These are phyloP conservation scores for Aldrovandia affinis DNA, from an alignment of 2,797 vertebrate genomes.

Conservation along the genomic window DNA sequence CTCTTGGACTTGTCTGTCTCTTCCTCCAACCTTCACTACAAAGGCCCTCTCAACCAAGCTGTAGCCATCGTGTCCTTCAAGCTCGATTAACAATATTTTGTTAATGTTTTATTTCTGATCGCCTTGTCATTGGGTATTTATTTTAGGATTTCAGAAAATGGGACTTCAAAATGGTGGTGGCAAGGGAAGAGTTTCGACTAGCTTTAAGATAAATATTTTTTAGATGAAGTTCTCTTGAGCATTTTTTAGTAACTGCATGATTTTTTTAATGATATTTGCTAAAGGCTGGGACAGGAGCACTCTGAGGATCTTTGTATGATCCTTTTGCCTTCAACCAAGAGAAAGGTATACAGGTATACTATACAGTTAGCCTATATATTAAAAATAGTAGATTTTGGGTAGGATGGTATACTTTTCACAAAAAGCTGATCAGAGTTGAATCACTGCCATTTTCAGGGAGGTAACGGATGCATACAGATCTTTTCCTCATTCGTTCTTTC, in stretches of 20 bases:
- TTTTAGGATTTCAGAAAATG: constrained; percentile 49
- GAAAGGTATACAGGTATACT: constrained; percentile 42
- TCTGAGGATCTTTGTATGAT: constrained; percentile 61
- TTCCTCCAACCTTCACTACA: constrained; percentile 12
- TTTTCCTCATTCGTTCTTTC: constrained; percentile 72
- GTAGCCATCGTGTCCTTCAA: constrained; percentile 75
- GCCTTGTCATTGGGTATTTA: constrained; percentile 56
- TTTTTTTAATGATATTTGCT: constrained; percentile 70
- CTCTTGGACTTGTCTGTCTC: constrained; percentile 35
- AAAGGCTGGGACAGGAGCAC: constrained; percentile 58
- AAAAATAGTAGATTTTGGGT: constrained; percentile 23
- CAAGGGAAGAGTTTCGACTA: constrained; percentile 48
- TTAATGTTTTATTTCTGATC: constrained; percentile 62
- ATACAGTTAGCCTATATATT: constrained; percentile 43
- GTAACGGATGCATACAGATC: constrained; percentile 53
- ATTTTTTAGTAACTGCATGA: constrained; percentile 74
- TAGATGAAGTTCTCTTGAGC: constrained; percentile 53
- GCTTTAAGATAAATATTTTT: constrained; percentile 73
- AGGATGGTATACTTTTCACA: constrained; percentile 49
- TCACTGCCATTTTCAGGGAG: constrained; percentile 82
- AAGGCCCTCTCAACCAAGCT: constrained; percentile 60
- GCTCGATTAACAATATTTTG: constrained; percentile 65
- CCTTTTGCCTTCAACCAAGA: constrained; percentile 75
- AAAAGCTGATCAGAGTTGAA: constrained; percentile 65
- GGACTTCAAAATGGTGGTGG: constrained; percentile 45